phyloP scores from a whole-genome alignment of 2,113 vertebrate species.

The Picathartes gymnocephalus region DNA sequence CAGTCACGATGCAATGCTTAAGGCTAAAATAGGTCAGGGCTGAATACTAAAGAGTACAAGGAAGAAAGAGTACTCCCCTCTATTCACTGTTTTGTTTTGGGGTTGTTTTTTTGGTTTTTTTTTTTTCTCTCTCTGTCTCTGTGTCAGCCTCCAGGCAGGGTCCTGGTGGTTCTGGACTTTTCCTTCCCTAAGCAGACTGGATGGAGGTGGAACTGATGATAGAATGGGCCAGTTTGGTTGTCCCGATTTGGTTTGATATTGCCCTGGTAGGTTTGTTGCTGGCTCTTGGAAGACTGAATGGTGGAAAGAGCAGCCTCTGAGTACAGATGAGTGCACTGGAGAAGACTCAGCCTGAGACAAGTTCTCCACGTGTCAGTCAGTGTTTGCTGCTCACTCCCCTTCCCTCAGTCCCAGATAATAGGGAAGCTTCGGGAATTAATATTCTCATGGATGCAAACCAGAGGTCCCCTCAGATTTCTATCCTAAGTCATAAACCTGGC shows the following conservation, averaged over 20 bases:
- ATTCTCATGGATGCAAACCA: not conserved
- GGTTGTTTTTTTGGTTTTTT: no score
- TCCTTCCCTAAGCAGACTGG: not conserved
- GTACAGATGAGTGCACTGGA: rapidly evolving
- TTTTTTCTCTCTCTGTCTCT: not conserved
- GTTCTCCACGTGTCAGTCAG: not conserved
- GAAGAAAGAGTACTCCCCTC: not conserved
- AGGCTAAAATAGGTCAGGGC: slow-evolving; percentile 46
- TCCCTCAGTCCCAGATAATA: not conserved
- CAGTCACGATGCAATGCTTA: not conserved
- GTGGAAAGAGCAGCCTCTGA: not conserved
- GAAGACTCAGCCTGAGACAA: not conserved
- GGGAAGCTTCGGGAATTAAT: not conserved
- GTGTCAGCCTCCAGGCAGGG: not conserved
- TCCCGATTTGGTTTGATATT: not conserved
- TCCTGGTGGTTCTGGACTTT: not conserved
- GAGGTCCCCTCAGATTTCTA: not conserved
- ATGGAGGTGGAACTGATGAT: not conserved
- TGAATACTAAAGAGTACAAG: slow-evolving; percentile 33
- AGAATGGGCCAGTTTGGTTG: not conserved
- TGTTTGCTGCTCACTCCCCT: not conserved
- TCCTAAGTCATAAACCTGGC: not conserved
- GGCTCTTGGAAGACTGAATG: not conserved
- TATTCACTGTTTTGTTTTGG: not conserved
- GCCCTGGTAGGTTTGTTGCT: not conserved